phyloP scores from a whole-genome alignment of 1,140 invertebrate genomes.

The Plodia interpunctella region DNA sequence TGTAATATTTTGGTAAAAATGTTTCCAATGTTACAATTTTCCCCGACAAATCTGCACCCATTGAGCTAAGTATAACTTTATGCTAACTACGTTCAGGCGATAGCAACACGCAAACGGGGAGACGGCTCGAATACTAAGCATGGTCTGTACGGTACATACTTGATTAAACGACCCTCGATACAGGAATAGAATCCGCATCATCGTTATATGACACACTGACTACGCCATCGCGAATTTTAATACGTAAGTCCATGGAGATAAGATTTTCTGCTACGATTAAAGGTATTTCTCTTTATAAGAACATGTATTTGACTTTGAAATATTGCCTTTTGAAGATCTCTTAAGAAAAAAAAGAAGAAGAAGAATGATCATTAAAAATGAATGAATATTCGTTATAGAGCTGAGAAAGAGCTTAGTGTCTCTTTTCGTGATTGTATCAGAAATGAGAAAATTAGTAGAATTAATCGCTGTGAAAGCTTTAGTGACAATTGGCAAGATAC shows the following conservation, averaged over 20 bases:
- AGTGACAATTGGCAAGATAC: too few species aligned
- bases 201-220: not conserved
- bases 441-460: too few species aligned
- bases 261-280: too few species aligned
- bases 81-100: slow-evolving; percentile 2
- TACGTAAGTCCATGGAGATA: not conserved
- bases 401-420: too few species aligned
- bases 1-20: not conserved
- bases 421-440: too few species aligned
- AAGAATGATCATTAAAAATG: too few species aligned
- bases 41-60: not conserved
- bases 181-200: not conserved
- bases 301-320: too few species aligned
- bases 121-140: not conserved
- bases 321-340: too few species aligned
- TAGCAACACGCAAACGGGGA: not conserved
- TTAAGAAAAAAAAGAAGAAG: too few species aligned
- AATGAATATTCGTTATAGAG: too few species aligned
- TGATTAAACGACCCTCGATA: slow-evolving; percentile 5
- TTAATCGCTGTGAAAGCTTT: too few species aligned
- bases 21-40: not conserved
- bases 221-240: not conserved
- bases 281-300: too few species aligned
- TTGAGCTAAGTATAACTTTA: not conserved
- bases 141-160: not conserved